Evolutionary conservation across 2,888 invertebrate species (phyloP).

Genomic region (Coelopa pilipes): DNA sequence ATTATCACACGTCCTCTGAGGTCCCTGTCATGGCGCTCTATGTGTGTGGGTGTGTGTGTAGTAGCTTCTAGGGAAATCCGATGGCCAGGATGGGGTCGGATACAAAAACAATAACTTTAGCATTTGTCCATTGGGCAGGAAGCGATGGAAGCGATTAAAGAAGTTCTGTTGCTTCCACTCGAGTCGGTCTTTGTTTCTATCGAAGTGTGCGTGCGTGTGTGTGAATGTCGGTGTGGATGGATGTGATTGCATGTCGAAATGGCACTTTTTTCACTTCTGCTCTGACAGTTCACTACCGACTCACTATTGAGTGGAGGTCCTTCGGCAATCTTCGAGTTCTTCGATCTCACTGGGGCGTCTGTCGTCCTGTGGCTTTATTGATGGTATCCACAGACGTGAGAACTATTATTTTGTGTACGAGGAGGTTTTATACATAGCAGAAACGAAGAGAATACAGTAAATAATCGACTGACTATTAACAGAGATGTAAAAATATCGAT

Average conservation of each 20-base stretch:
- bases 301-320: not conserved
- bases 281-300: not conserved
- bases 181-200: not conserved
- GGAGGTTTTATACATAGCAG: too few relatives aligned
- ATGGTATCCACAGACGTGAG: too few relatives aligned
- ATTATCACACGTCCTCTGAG: conserved; percentile 22
- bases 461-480: too few relatives aligned
- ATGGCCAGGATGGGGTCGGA: not conserved
- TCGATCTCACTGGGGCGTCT: too few relatives aligned
- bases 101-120: not conserved
- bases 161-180: too few relatives aligned
- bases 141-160: not conserved
- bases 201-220: not conserved
- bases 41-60: not conserved
- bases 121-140: not conserved
- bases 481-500: too few relatives aligned
- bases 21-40: not conserved
- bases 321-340: too few relatives aligned
- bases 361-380: too few relatives aligned
- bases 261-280: not conserved
- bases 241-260: not conserved
- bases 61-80: not conserved
- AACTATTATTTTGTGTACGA: too few relatives aligned
- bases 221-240: not conserved
- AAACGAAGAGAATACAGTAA: too few relatives aligned